Base-by-base conservation (phyloP, 1,140 invertebrate species). In the Contarinia nasturtii region DNA sequence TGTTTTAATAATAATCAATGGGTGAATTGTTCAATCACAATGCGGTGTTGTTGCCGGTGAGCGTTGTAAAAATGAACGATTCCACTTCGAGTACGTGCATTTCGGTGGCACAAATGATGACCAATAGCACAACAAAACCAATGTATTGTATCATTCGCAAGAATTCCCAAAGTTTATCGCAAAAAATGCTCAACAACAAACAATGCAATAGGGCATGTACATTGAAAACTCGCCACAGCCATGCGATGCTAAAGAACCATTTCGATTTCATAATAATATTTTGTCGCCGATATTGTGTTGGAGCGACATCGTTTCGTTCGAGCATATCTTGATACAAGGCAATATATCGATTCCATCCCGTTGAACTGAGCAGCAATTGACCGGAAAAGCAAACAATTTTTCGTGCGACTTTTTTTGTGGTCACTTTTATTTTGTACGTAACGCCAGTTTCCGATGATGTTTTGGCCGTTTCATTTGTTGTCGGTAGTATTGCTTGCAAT, bases 301-400 rank as follows among this genome's bases (percentile, higher is more conserved):
- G 52, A 41, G 60, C 68, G n/a, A 72, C 67, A 46, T 69, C 61
- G 12, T 71, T 67, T 14, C 71, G 68, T 55, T 86, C 82, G 11
- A 86, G 55, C 48, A 85, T 63, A 50, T 81, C 72, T 53, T 85
- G 80, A 56, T 86, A 87, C 1, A 81, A 58, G 43, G 75, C 74
- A 53, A 86, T 83, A 50, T 84, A 85, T 11, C 81, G 72, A 67
- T 87, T 86, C 83, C 83, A 87, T 2, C 75, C 75, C 49, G 76
- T 64, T 7, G 81, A 84, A 44, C 77, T 79, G 1, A 85, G 55
- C 22, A 82, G 54, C 51, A 85, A 64, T 55, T 84, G 80, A 3
- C 77, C 72, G 15, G 72, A 72, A 48, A 83, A 76, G 51, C 78
- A 69, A 14, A 75, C 58, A 21, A 82, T 61, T 45, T 79, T 77